Percentiles rank a stretch among this genome's conserved stretches.
Evolutionary conservation across 1,140 invertebrate genomes (phyloP).

Genomic region (Rhagoletis pomonella): DNA sequence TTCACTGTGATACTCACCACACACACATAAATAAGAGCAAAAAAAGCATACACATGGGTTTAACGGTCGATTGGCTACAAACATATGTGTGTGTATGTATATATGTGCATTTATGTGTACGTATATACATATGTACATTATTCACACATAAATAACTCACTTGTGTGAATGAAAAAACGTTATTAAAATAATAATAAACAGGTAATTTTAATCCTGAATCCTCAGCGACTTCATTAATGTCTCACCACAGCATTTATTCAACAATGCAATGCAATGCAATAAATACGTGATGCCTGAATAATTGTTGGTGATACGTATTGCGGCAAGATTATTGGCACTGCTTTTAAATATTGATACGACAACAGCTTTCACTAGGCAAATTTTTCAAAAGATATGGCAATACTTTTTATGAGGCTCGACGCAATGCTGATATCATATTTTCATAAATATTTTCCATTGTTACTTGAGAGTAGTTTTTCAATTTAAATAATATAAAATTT

Average conservation of each 20-base stretch:
- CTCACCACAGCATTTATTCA: conserved; percentile 9
- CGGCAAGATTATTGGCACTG: background rate
- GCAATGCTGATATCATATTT: background rate
- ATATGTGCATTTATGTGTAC: background rate
- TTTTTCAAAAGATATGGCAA: background rate
- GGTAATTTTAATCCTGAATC: conserved; percentile 1
- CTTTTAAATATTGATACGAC: conserved; percentile 3
- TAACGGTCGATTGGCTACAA: too few relatives aligned
- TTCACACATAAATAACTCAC: background rate
- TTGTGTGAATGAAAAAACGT: background rate
- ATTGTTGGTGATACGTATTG: background rate
- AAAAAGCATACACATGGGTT: background rate
- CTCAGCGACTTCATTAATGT: conserved; percentile 22
- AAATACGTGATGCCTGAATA: conserved; percentile 4
- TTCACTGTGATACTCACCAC: background rate
- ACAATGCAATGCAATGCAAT: conserved; percentile 46
- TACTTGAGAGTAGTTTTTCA: background rate
- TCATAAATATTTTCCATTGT: background rate
- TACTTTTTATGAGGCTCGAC: background rate
- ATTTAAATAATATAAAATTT: background rate
- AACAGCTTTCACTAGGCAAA: conserved; percentile 6
- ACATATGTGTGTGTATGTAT: background rate
- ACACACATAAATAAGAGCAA: background rate
- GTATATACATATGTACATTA: background rate
- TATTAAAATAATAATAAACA: conserved; percentile 38